These are phyloP conservation scores for Drosophila lutescens DNA, from an alignment of 2,888 invertebrate species.

Conservation along the genomic window DNA sequence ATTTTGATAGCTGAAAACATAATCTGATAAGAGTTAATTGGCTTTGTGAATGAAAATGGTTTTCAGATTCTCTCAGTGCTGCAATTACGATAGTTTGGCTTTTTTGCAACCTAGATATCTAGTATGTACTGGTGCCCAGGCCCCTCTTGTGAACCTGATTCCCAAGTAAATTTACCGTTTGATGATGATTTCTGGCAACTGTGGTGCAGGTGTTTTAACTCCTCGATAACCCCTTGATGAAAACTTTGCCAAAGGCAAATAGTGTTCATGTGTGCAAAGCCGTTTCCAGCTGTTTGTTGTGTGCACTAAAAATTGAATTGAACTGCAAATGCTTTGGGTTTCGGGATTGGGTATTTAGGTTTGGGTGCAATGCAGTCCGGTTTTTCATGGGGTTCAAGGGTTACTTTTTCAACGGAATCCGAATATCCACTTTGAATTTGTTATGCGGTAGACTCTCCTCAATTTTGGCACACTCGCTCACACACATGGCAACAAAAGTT, in stretches of 20 bases:
- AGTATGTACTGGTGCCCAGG: background rate
- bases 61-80: conserved; percentile 6
- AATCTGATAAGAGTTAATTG: background rate
- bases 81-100: conserved; percentile 18
- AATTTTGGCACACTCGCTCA: conserved; percentile 28
- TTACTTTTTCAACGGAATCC: conserved; percentile 35
- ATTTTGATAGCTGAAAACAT: background rate
- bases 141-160: background rate
- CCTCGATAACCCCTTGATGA: conserved; percentile 31
- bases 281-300: conserved; percentile 50
- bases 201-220: conserved; percentile 39
- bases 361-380: conserved; percentile 38
- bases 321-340: conserved; percentile 45
- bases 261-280: conserved; percentile 36
- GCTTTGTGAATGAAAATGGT: background rate
- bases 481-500: conserved; percentile 50
- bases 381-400: conserved; percentile 20
- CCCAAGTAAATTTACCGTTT: conserved; percentile 17
- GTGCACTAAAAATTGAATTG: conserved; percentile 55
- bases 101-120: background rate
- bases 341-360: background rate
- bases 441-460: conserved; percentile 35
- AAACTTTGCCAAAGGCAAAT: conserved; percentile 45
- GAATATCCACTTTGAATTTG: conserved; percentile 19
- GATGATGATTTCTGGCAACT: conserved; percentile 36